A percentile compares a stretch with the other conserved stretches of the same genome.
phyloP scores from a whole-genome alignment of 2,888 invertebrate species.

The Aethes cnicana region DNA sequence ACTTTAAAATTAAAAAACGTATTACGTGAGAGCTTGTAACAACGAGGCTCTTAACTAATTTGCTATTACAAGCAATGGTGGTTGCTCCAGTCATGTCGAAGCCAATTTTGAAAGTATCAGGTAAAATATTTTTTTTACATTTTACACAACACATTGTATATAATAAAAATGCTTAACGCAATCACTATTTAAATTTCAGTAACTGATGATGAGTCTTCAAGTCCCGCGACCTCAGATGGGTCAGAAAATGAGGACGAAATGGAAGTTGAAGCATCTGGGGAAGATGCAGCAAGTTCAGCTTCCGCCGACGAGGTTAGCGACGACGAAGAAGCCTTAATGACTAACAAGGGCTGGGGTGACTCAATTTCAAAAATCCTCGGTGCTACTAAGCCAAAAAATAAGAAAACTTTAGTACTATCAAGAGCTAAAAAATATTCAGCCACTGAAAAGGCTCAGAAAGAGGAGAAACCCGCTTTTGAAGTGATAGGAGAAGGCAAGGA shows the following conservation, averaged over 20 bases:
- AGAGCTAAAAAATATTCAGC: slow-evolving; percentile 89
- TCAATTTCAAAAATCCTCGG: slow-evolving; percentile 90
- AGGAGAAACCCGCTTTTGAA: slow-evolving; percentile 84
- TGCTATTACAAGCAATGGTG: slow-evolving; percentile 47
- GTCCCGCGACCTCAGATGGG: slow-evolving; percentile 49
- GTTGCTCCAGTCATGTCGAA: slow-evolving; percentile 57
- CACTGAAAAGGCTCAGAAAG: slow-evolving; percentile 67
- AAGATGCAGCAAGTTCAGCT: slow-evolving; percentile 43
- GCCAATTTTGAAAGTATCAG: slow-evolving; percentile 58
- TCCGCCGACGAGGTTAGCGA: slow-evolving; percentile 39
- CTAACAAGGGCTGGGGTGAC: slow-evolving; percentile 91
- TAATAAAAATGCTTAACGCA: not conserved
- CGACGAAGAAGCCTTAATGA: slow-evolving; percentile 48
- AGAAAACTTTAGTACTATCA: slow-evolving; percentile 88
- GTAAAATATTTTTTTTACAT: slow-evolving; percentile 45
- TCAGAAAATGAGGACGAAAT: slow-evolving; percentile 52
- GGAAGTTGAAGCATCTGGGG: slow-evolving; percentile 39
- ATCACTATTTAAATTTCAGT: slow-evolving; percentile 39
- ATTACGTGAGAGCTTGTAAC: too few relatives aligned
- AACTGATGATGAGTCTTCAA: slow-evolving; percentile 58
- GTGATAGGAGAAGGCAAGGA: slow-evolving; percentile 83
- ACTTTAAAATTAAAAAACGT: not conserved
- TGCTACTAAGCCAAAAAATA: slow-evolving; percentile 88
- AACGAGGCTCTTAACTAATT: not conserved
- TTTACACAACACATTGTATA: slow-evolving; percentile 1